Evolutionary conservation across 2,888 invertebrate species (phyloP), one percentile per base, ranked within the genome.

Genomic region (Carabus problematicus): DNA sequence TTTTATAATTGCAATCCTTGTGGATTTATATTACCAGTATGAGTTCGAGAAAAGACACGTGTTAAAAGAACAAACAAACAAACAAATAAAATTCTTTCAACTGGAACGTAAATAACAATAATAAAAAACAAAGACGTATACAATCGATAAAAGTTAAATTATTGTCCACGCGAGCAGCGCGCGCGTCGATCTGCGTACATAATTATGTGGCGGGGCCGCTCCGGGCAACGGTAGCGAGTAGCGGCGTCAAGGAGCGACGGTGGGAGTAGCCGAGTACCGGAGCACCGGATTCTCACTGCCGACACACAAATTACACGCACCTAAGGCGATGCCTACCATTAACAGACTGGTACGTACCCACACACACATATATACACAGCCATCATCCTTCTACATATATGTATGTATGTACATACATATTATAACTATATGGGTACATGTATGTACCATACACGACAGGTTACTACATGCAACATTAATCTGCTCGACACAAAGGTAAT

Each of bases 301-400:
- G 52, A 52, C 52, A 52, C 52, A 52, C 52, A 52, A 52, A 52
- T 52, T 52, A 52, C 52, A 16, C 7, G 52, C 52, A 52, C 52
- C 52, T 19, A 52, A 52, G 52, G 52, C 52, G 52, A 52, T 52
- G 52, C 19, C 52, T 52, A 52, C 49, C 49, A 49, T 49, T 49
- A 49, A 49, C 29, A 3, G 29, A 29, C 29, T 29, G 29, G 29
- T 29, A 29, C 29, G 6, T 29, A 29, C 6, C 29, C 29, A 29
- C 29, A 29, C 29, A 29, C 6, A 29, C 29, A 29, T 29, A 29
- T 6, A 29, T 29, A 29, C 29, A 29, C 29, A 29, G 29, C 3
- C 29, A 29, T 29, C 29, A 29, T 29, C 29, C 3, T 6, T 29
- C 29, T 29, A 29, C 29, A 29, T 29, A 29, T 6, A 29, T 29